phyloP scores from a whole-genome alignment of 2,113 vertebrate genomes.

The Carollia perspicillata region DNA sequence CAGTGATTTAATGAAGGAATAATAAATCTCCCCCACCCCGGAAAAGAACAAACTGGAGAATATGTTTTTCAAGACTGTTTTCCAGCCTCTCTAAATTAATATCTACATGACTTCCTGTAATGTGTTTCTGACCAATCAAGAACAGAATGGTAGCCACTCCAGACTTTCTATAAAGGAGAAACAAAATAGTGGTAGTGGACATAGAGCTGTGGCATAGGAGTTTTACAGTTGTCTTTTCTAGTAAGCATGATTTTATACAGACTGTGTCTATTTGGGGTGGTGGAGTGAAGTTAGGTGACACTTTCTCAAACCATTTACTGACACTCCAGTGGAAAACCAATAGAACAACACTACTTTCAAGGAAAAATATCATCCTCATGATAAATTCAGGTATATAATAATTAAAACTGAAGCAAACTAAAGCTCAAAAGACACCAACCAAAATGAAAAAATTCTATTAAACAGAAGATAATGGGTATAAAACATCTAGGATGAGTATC shows the following conservation, averaged over 20 bases:
- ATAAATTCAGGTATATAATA: neutral
- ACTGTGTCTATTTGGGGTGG: neutral
- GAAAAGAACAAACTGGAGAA: neutral
- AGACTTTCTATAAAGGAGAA: neutral
- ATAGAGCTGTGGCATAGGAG: neutral
- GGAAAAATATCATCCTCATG: neutral
- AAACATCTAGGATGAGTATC: neutral
- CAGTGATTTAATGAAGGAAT: slow-evolving; percentile 13
- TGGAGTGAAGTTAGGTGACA: neutral
- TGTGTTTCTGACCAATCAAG: neutral
- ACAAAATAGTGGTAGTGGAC: neutral
- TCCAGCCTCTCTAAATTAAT: neutral
- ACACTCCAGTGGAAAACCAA: neutral
- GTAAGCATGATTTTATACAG: neutral
- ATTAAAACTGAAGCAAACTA: slow-evolving; percentile 16
- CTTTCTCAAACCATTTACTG: neutral
- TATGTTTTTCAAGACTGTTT: neutral
- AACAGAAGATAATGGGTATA: neutral
- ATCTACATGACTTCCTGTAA: neutral
- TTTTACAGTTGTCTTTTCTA: neutral
- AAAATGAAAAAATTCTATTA: neutral
- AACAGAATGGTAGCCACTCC: neutral
- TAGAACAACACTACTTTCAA: neutral
- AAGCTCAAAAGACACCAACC: neutral
- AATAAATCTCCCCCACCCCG: neutral